Conservation (phyloP, 35 echinoderm and acorn worm genomes). For the Lytechinus pictus region DNA sequence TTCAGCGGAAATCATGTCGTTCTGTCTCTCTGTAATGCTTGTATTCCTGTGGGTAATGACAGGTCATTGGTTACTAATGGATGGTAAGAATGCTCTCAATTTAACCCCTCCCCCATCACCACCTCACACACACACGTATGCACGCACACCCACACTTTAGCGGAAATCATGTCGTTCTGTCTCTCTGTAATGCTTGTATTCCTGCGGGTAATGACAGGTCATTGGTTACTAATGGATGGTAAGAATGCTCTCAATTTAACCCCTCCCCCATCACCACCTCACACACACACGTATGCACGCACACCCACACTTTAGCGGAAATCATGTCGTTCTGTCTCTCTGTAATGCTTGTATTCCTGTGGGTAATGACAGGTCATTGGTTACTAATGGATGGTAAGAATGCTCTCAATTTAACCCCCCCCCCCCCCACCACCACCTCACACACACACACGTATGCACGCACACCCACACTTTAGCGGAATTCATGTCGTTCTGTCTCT, state of each 20-base stretch:
- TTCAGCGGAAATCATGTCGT: constrained; percentile 98
- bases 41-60: constrained; percentile 99
- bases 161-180: constrained; percentile 98
- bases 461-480: constrained; percentile 96
- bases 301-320: constrained; percentile 95
- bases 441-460: too few species aligned
- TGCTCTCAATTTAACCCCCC: background rate
- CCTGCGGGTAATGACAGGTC: constrained; percentile 98
- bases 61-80: constrained; percentile 98
- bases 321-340: constrained; percentile 98
- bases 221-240: constrained; percentile 99
- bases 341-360: constrained; percentile 91
- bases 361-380: constrained; percentile 99
- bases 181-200: constrained; percentile 93
- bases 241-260: constrained; percentile 47
- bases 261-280: background rate
- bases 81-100: constrained; percentile 76
- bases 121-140: too few species aligned
- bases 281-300: too few species aligned
- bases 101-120: background rate
- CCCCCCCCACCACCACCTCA: too few species aligned
- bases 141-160: too few species aligned
- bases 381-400: constrained; percentile 99
- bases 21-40: constrained; percentile 91
- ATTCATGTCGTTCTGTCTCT: constrained; percentile 97